Base-by-base conservation (phyloP, 1,140 invertebrate genomes). In the Cardiocondyla obscurior region DNA sequence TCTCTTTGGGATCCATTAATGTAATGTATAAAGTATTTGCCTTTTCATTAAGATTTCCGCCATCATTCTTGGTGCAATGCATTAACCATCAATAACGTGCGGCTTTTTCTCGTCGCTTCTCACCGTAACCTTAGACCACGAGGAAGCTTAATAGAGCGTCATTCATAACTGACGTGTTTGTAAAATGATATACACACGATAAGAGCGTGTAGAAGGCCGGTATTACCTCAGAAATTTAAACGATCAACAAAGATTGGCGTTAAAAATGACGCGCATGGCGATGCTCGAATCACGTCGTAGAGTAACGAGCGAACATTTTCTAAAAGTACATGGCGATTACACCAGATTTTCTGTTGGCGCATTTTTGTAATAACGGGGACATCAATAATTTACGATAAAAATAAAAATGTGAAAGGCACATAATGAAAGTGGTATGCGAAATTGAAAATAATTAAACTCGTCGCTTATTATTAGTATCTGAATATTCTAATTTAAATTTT, bases 141-240 rank as follows among this genome's bases (percentile, higher is more conserved):
- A 46, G 62, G 72, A 49, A 76, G 62, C 28, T 76, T 76, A 76
- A 76, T 76, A 46, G 57, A 76, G 39, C 57, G 30, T 76, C 55
- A 76, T 76, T 76, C 42, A 76, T 76, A 76, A 76, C 72, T 49
- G 72, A 62, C 57, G 39, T 44, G 42, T 39, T 76, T 76, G 55
- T 49, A 30, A 42, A 57, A 76, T 62, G 72, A 76, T 76, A 76
- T 62, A 76, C 57, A 46, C 72, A 62, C 72, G 72, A 76, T 76
- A 76, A 76, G 33, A 76, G 57, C 42, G 72, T 62, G 72, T 19
- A 62, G 42, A 76, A 22, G 33, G 33, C 8, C 14, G 33, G 16
- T 19, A 42, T 76, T 76, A 49, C 28, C 28, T 28, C 6, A 76
- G 57, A 62, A 76, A 76, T 30, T 76, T 28, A 46, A 12, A 28